Conservation (phyloP, 2,113 vertebrate species). For the Opisthocomus hoazin region DNA sequence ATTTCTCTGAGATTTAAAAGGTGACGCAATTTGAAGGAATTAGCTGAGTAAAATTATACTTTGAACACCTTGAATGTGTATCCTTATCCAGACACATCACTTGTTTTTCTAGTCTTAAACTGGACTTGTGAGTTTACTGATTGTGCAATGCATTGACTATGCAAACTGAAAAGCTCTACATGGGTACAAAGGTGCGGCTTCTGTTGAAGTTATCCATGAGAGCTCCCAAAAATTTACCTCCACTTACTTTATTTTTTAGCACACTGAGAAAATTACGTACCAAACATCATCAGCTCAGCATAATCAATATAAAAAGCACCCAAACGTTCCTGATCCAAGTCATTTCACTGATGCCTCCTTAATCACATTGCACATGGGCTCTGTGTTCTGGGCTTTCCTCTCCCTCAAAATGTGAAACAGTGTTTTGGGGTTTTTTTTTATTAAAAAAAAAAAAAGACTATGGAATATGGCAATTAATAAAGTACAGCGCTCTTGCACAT, state of each 20-base stretch:
- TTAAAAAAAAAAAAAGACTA: neutral
- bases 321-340: neutral
- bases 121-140: neutral
- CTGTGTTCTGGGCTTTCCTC: neutral
- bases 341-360: neutral
- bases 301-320: neutral
- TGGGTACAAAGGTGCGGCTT: neutral
- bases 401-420: neutral
- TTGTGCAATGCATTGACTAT: neutral
- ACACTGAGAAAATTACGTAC: neutral
- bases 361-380: accelerated
- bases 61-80: neutral
- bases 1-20: neutral
- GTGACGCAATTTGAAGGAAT: neutral
- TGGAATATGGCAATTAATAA: neutral
- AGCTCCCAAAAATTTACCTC: neutral
- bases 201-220: neutral
- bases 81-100: neutral
- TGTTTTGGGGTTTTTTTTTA: neutral
- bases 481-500: neutral
- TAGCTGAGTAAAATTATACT: neutral
- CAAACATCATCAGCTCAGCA: neutral
- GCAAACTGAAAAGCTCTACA: neutral
- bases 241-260: neutral
- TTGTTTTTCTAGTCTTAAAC: neutral